phyloP scores from a whole-genome alignment of 1,140 invertebrate species.

The Cataglyphis hispanica region DNA sequence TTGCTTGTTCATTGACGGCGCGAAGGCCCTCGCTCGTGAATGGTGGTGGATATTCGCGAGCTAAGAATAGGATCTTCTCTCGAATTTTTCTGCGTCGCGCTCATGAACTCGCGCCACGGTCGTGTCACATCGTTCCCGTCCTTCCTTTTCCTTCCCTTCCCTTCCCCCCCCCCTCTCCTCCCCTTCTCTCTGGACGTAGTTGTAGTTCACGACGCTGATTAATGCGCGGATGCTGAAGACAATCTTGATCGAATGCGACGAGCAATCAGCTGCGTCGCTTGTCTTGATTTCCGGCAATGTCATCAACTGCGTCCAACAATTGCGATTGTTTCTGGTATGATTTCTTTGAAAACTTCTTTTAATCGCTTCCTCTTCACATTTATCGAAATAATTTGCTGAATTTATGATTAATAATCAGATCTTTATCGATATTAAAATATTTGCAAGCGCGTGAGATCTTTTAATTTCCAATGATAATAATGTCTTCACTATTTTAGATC shows the following conservation, averaged over 20 bases:
- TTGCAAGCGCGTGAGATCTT: not conserved
- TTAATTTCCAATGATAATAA: slow-evolving; percentile 6
- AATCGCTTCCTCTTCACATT: slow-evolving; percentile 1
- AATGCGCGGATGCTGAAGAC: slow-evolving; percentile 57
- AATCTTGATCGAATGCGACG: slow-evolving; percentile 45
- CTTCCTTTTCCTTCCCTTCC: not conserved
- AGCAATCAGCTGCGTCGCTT: slow-evolving; percentile 29
- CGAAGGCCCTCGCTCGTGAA: slow-evolving; percentile 57
- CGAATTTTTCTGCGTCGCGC: slow-evolving; percentile 53
- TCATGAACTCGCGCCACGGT: slow-evolving; percentile 48
- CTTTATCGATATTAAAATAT: not conserved
- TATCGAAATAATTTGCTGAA: slow-evolving; percentile 12
- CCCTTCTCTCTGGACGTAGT: not conserved
- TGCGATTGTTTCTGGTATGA: slow-evolving; percentile 28
- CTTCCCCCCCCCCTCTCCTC: not conserved
- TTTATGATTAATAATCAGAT: slow-evolving; percentile 50
- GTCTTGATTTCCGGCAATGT: slow-evolving; percentile 50
- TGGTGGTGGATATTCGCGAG: slow-evolving; percentile 43
- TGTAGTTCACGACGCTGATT: slow-evolving; percentile 54
- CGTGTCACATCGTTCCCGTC: slow-evolving; percentile 56
- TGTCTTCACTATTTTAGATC: not conserved
- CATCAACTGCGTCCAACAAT: slow-evolving; percentile 20
- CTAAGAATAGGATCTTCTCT: slow-evolving; percentile 29
- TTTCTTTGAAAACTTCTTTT: not conserved
- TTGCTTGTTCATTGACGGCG: slow-evolving; percentile 68